Evolutionary conservation across 2,888 invertebrate species (phyloP).

Genomic region (Lottia scabra): DNA sequence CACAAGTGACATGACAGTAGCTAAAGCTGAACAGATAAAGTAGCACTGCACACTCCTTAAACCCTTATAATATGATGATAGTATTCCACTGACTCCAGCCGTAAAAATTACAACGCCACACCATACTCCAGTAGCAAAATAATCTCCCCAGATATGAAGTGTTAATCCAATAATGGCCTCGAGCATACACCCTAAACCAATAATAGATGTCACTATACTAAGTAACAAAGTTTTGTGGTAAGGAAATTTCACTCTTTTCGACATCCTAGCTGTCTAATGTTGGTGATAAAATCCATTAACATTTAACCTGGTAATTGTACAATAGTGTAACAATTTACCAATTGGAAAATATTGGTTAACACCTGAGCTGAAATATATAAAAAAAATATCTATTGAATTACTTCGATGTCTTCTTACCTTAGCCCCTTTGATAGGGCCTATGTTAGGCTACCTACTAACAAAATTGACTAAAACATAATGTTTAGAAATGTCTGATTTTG

Average conservation of each 20-base stretch:
- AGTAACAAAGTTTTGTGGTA: constrained; percentile 49
- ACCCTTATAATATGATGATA: constrained; percentile 42
- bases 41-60: constrained; percentile 47
- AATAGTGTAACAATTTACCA: no score
- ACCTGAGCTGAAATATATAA: no score
- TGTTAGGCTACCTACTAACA: no score
- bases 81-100: constrained; percentile 50
- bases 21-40: constrained; percentile 43
- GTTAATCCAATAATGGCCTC: constrained; percentile 53
- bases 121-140: constrained; percentile 61
- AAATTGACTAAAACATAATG: no score
- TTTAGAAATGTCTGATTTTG: no score
- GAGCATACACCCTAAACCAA: constrained; percentile 52
- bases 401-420: no score
- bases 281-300: no score
- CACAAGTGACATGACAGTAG: constrained; percentile 44
- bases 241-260: constrained; percentile 39
- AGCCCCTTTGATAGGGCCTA: no score
- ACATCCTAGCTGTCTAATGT: no score
- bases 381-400: no score
- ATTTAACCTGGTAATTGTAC: no score
- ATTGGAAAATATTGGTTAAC: no score
- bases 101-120: constrained; percentile 47
- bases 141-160: constrained; percentile 56
- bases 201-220: constrained; percentile 48